Percentiles rank a stretch among this genome's conserved stretches.
Conservation (phyloP, 2,888 invertebrate species). For the Odiellus spinosus region DNA sequence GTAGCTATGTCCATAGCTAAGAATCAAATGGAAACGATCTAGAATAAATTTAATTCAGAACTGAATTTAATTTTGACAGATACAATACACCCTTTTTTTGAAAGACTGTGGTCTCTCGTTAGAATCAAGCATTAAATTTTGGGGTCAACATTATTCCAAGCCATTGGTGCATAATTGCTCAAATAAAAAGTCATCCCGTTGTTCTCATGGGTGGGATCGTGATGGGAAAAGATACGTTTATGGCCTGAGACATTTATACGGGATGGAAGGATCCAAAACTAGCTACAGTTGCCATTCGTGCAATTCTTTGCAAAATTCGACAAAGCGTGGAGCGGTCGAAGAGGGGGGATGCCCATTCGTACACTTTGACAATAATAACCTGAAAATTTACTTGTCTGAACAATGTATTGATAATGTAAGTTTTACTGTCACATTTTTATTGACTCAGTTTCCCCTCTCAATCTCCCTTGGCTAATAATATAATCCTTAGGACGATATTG, state of each 20-base stretch:
- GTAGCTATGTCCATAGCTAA: no score
- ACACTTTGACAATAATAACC: conserved; percentile 3
- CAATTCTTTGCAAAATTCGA: conserved; percentile 39
- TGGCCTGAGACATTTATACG: conserved; percentile 54
- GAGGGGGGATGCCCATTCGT: conserved; percentile 47
- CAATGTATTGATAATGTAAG: no score
- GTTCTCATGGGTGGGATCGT: conserved; percentile 46
- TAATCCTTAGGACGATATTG: no score
- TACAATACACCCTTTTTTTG: conserved; percentile 49
- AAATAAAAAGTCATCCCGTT: conserved; percentile 23
- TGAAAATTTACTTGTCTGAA: not conserved
- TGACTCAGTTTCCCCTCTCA: no score
- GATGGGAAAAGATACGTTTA: conserved; percentile 46
- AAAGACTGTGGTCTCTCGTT: conserved; percentile 53
- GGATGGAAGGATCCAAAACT: conserved; percentile 48
- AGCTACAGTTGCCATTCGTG: conserved; percentile 45
- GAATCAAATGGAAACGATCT: no score
- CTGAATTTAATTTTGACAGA: conserved; percentile 21
- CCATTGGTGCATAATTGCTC: conserved; percentile 28
- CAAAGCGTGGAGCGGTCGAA: conserved; percentile 28
- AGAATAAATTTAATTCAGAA: no score
- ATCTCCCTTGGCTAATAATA: no score
- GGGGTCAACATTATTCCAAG: conserved; percentile 46
- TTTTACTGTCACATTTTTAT: no score
- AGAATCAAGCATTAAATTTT: conserved; percentile 45